A percentile compares a stretch with the other conserved stretches of the same genome.
Conservation (phyloP, 2,888 invertebrate genomes). For the Limnephilus marmoratus region DNA sequence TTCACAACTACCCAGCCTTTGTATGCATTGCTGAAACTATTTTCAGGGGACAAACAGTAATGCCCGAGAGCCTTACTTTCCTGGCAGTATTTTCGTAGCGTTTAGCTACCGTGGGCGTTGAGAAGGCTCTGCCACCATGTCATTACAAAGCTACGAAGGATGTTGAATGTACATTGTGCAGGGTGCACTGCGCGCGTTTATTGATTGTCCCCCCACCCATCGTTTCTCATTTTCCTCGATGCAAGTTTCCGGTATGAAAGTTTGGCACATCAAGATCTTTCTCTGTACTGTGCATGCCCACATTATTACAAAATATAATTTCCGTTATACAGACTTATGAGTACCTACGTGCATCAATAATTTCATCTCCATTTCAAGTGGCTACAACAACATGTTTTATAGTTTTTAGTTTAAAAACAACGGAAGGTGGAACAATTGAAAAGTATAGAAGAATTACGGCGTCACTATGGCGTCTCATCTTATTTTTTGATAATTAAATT, state of each 20-base stretch:
- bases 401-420: too few relatives aligned
- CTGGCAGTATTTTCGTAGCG: neutral
- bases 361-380: too few relatives aligned
- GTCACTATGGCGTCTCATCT: too few relatives aligned
- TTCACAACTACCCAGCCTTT: neutral
- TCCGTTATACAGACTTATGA: neutral
- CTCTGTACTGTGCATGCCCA: neutral
- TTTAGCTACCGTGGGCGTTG: neutral
- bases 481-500: too few relatives aligned
- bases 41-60: neutral
- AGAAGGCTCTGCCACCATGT: neutral
- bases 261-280: neutral
- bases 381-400: too few relatives aligned
- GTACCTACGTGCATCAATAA: neutral
- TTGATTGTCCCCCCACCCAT: neutral
- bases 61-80: neutral
- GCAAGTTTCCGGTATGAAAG: neutral
- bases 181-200: neutral
- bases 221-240: neutral
- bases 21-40: neutral
- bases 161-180: neutral
- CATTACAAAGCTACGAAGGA: neutral
- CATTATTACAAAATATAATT: neutral
- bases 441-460: too few relatives aligned
- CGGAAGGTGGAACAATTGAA: too few relatives aligned